Percentiles rank a stretch among this genome's conserved stretches.
Evolutionary conservation across 2,888 invertebrate species (phyloP).

Genomic region (Drosophila silvestris): DNA sequence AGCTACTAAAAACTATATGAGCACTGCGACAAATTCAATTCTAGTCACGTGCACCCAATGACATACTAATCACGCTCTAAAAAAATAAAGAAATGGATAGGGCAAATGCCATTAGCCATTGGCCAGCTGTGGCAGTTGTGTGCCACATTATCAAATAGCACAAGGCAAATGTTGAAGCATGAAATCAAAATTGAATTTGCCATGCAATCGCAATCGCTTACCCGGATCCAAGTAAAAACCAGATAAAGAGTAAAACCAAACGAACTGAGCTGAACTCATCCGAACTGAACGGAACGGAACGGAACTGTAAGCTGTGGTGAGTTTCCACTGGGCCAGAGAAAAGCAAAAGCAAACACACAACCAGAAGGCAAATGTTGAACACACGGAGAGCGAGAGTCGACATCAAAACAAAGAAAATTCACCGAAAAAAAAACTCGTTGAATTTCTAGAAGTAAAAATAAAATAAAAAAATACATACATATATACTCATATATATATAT

Average conservation of each 20-base stretch:
- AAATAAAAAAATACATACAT: constrained; percentile 4
- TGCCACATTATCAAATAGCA: constrained; percentile 70
- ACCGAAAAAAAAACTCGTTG: constrained; percentile 62
- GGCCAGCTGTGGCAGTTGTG: constrained; percentile 56
- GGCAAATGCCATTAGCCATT: constrained; percentile 51
- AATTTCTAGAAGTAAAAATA: constrained; percentile 28
- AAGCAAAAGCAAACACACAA: constrained; percentile 11
- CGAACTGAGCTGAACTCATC: constrained; percentile 21
- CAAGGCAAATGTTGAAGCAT: constrained; percentile 49
- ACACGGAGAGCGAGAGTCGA: constrained; percentile 58
- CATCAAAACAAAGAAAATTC: constrained; percentile 76
- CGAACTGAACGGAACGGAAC: constrained; percentile 29
- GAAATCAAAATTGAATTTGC: constrained; percentile 77
- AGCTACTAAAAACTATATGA: constrained; percentile 48
- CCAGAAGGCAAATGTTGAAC: constrained; percentile 34
- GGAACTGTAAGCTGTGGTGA: constrained; percentile 63
- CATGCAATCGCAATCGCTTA: constrained; percentile 45
- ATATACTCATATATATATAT: not conserved
- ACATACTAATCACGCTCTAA: constrained; percentile 70
- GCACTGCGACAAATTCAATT: constrained; percentile 60
- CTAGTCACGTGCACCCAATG: constrained; percentile 70
- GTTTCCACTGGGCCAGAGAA: constrained; percentile 42
- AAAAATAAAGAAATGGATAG: constrained; percentile 14
- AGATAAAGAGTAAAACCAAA: constrained; percentile 1
- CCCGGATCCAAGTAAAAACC: not conserved